These are phyloP conservation scores for Rousettus madagascariensis DNA, from an alignment of 2,797 vertebrate genomes.

Conservation along the genomic window DNA sequence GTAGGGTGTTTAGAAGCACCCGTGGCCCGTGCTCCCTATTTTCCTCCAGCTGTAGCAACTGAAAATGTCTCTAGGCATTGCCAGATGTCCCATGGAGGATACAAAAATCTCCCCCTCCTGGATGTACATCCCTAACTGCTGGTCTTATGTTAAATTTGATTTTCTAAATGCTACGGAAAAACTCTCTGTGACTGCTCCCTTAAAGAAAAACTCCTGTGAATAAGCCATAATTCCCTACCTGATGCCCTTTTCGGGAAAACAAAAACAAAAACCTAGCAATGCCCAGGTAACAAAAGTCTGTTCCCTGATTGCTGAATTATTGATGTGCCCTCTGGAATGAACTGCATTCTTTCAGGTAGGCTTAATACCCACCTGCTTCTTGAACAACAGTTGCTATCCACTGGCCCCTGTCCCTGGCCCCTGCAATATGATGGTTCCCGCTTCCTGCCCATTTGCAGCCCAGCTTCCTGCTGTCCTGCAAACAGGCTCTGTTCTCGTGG, in stretches of 20 bases:
- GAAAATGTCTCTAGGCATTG: background rate
- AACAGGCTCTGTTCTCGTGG: background rate
- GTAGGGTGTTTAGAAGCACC: background rate
- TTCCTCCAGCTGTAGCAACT: background rate
- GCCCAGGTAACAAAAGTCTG: background rate
- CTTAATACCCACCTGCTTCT: background rate
- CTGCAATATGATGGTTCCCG: background rate
- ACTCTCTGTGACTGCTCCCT: background rate
- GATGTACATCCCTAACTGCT: background rate
- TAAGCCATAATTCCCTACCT: background rate
- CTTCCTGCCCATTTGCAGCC: background rate
- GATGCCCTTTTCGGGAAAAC: background rate
- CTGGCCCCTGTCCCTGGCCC: too few species aligned
- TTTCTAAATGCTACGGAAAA: background rate
- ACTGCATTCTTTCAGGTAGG: background rate
- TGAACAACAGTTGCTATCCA: background rate
- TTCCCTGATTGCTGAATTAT: background rate
- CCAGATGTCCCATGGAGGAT: background rate
- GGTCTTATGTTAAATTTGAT: background rate
- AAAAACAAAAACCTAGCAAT: background rate
- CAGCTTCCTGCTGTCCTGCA: background rate
- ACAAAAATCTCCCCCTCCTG: rapidly evolving
- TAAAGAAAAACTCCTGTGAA: background rate
- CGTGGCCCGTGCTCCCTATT: background rate
- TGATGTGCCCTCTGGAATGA: background rate